phyloP scores from a whole-genome alignment of 2,113 vertebrate genomes.

The Trematocara stigmaticum region DNA sequence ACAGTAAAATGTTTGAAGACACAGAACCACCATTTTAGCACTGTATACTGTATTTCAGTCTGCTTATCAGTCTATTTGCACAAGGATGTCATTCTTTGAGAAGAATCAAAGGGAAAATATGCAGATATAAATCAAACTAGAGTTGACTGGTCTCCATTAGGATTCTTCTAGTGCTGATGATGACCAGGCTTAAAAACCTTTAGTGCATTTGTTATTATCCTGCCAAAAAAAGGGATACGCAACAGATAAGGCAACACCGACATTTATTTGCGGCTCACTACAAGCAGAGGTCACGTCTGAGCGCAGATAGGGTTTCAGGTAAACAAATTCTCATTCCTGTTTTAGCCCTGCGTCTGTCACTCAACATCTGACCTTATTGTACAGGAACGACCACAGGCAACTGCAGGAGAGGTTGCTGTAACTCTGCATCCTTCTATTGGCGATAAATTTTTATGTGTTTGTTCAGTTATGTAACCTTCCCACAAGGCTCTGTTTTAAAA shows the following conservation, averaged over 20 bases:
- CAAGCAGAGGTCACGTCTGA: background rate
- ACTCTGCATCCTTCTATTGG: background rate
- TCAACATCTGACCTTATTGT: conserved; percentile 2
- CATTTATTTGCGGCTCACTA: background rate
- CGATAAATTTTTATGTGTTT: conserved; percentile 1
- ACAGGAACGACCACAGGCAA: background rate
- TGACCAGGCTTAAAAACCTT: background rate
- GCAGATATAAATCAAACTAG: background rate
- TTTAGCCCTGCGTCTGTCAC: conserved; percentile 1
- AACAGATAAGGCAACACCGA: background rate
- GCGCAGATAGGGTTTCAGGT: background rate
- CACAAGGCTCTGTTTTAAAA: background rate
- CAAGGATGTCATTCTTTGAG: background rate
- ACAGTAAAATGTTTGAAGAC: background rate
- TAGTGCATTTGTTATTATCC: background rate
- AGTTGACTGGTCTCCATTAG: background rate
- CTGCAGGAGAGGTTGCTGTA: background rate
- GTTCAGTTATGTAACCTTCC: conserved; percentile 1
- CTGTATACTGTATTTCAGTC: background rate
- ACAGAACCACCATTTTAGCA: background rate
- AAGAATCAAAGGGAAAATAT: background rate
- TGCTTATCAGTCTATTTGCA: background rate
- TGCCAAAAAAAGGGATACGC: background rate
- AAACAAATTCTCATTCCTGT: conserved; percentile 6
- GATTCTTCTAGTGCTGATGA: background rate